Evolutionary conservation across 2,797 vertebrate species (phyloP), one percentile per base, ranked within the genome.

Genomic region (Sebastes cheni): DNA sequence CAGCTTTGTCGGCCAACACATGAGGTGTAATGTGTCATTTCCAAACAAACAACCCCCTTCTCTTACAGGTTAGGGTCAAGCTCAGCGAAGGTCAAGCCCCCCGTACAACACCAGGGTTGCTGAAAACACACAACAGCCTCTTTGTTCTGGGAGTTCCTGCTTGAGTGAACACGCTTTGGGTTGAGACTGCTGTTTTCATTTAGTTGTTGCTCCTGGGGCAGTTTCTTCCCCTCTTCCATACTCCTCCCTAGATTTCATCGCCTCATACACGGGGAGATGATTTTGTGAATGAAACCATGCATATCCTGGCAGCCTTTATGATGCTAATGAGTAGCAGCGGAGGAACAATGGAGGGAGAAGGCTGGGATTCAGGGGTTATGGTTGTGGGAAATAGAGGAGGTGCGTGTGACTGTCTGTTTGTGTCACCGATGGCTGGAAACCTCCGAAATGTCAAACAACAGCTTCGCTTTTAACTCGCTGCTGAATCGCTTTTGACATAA

Each of bases 211-310:
- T 92, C 90, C 89, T 73, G 85, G 85, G 93, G 89, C 89, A 87
- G 79, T 78, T 82, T 72, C 13, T 36, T 65, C 13, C 25, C 20
- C 23, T 66, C 68, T 46, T 77, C 74, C 66, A 14, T 66, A 18
- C 73, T 86, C 81, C 86, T 86, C 82, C 83, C 82, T 95, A 96
- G 96, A 96, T 96, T 95, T 96, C 95, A 96, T 96, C 94, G 94
- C 94, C 94, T 52, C 94, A 93, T 95, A 95, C 95, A 92, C 95
- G 91, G 94, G 95, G 95, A 96, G 96, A 97, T 96, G 95, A 96
- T 95, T 96, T 97, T 97, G 95, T 96, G 96, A 97, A 96, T 96
- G 95, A 97, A 97, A 95, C 96, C 96, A 96, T 96, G 96, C 95
- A 90, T 93, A 95, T 95, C 95, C 95, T 94, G 93, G 85, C 84